phyloP scores from a whole-genome alignment of 64 coral and sea anemone species.

The Catalaphyllia jardinei region DNA sequence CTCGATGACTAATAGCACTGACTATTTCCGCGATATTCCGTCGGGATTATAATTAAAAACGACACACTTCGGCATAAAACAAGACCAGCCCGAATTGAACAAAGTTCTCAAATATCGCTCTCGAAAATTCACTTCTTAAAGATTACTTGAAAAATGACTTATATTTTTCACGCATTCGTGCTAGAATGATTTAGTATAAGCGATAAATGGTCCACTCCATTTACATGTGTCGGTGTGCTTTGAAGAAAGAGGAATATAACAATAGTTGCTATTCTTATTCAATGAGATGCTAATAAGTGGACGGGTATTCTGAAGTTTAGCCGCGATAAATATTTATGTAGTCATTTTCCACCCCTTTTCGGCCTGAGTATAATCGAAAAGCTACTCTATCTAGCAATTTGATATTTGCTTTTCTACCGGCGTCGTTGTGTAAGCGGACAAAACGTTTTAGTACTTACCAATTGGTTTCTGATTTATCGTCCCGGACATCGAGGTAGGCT shows the following conservation, averaged over 20 bases:
- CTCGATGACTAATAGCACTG: neutral
- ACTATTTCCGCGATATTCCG: neutral
- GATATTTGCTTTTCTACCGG: neutral
- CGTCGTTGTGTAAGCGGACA: neutral
- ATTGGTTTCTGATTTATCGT: slow-evolving; percentile 34
- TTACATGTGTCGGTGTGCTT: too few relatives aligned
- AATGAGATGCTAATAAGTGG: too few relatives aligned
- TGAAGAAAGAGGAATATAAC: too few relatives aligned
- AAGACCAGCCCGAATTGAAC: neutral
- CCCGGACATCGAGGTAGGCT: slow-evolving; percentile 64
- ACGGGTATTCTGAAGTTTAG: too few relatives aligned
- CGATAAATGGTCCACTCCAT: too few relatives aligned
- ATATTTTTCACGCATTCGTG: neutral
- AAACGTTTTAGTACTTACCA: slow-evolving; percentile 39
- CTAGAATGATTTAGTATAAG: neutral
- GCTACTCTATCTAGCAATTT: neutral
- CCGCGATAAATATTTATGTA: neutral
- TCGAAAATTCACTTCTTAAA: neutral
- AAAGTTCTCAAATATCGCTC: neutral
- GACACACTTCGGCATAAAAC: neutral
- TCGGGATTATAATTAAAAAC: neutral
- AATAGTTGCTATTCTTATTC: too few relatives aligned
- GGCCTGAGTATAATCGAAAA: neutral
- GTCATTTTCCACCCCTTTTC: neutral
- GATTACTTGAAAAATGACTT: neutral